Evolutionary conservation across 2,113 vertebrate genomes (phyloP), one percentile per base, ranked within the genome.

Genomic region (Pachycephala philippinensis): DNA sequence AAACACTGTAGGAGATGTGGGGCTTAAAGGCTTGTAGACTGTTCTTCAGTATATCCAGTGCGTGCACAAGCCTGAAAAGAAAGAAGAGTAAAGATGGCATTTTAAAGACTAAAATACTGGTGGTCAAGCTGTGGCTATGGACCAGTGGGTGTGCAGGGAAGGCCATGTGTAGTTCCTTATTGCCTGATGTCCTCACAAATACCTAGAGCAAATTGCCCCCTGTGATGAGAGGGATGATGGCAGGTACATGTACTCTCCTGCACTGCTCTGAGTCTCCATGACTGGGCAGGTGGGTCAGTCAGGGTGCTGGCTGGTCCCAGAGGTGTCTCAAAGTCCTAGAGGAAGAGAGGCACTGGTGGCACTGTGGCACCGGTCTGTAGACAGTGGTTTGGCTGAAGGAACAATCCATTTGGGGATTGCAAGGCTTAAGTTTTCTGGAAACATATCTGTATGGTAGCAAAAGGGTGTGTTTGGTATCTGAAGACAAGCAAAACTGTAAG

Each of bases 41-140:
- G n/a, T 63, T 91, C 31, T 52, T 66, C 33, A 4, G 24, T 54
- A 24, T 54, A 70, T 66, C 35, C 44, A 30, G 22, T 21, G 31
- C 0, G 0, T 65, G 40, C 28, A 40, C 2, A 11, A 54, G 18
- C 26, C 33, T 68, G 30, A 40, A 65, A 54, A 77, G 40, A 44
- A 54, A 39, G 27, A 35, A 40, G 19, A 50, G 16, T 8, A 44
- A 66, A 79, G 57, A 15, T 47, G 79, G 26, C 6, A 4, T 15
- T 42, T 42, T 40, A 47, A 80, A 68, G 30, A 37, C 9, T 59
- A 13, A 88, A 66, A 37, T 71, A 15, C 15, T 2, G 5, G 53
- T 56, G 33, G 19, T 45, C 44, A n/a, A 3, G 54, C 33, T 65
- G 50, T 6, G 5, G 9, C 88, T 44, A 0, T 21, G 23, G 61